These are phyloP conservation scores for Callionymus lyra DNA, from an alignment of 2,113 vertebrate species.

Conservation along the genomic window DNA sequence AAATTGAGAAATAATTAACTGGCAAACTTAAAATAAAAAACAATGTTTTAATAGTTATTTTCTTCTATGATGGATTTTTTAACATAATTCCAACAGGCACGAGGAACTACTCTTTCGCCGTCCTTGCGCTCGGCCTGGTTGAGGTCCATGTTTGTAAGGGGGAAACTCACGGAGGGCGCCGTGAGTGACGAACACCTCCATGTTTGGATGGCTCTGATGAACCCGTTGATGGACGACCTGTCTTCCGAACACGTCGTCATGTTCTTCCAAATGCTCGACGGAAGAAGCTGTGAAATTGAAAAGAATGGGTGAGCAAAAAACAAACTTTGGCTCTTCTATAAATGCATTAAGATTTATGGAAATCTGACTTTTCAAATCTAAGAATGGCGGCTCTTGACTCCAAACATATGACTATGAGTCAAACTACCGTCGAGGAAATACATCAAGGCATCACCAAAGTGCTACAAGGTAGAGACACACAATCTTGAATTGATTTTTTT, in stretches of 20 bases:
- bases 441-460: conserved; percentile 37
- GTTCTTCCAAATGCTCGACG: conserved; percentile 43
- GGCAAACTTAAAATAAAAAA: too few relatives aligned
- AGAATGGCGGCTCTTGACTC: conserved; percentile 52
- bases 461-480: conserved; percentile 48
- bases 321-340: too few relatives aligned
- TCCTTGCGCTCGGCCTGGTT: conserved; percentile 49
- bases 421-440: conserved; percentile 28
- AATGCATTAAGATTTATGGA: too few relatives aligned
- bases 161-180: conserved; percentile 39
- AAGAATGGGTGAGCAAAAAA: conserved; percentile 38
- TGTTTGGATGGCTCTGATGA: conserved; percentile 53
- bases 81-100: conserved; percentile 18
- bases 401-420: conserved; percentile 34
- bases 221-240: conserved; percentile 44
- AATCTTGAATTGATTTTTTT: not conserved
- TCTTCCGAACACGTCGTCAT: conserved; percentile 18
- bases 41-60: too few relatives aligned
- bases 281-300: conserved; percentile 43
- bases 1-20: too few relatives aligned
- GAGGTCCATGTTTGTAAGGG: conserved; percentile 54
- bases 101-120: conserved; percentile 3
- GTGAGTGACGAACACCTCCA: conserved; percentile 27
- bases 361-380: conserved; percentile 15
- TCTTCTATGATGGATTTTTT: too few relatives aligned